Percentiles rank a stretch among this genome's conserved stretches.
Evolutionary conservation across 2,888 invertebrate genomes (phyloP).

Genomic region (Elysia crispata): DNA sequence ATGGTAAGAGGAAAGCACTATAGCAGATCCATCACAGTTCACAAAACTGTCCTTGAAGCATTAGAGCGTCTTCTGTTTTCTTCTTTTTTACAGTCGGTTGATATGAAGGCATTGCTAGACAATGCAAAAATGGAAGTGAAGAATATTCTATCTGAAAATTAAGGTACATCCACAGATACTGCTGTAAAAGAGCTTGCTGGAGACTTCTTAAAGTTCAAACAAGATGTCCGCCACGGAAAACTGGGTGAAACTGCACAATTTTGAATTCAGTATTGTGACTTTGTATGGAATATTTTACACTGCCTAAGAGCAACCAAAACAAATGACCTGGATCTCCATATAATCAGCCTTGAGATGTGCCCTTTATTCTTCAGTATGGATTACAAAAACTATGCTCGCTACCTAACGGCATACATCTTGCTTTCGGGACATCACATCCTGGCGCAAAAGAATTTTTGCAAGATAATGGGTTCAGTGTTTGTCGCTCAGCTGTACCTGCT

Average conservation of each 20-base stretch:
- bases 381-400: neutral
- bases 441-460: no score
- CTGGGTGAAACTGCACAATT: conserved; percentile 14
- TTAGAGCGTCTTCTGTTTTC: conserved; percentile 40
- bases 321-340: conserved; percentile 10
- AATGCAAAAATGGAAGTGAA: conserved; percentile 6
- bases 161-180: neutral
- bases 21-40: conserved; percentile 52
- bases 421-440: no score
- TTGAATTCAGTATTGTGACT: neutral
- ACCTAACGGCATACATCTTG: conserved; percentile 2
- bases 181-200: conserved; percentile 27
- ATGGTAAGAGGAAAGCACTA: conserved; percentile 51
- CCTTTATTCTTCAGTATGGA: conserved; percentile 20
- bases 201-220: conserved; percentile 2
- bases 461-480: no score
- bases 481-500: no score
- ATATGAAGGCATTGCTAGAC: neutral
- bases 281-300: neutral
- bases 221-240: conserved; percentile 13
- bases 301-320: conserved; percentile 12
- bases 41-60: conserved; percentile 48
- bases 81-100: neutral
- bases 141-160: neutral
- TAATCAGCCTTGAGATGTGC: conserved; percentile 6